Base-by-base conservation (phyloP, 2,113 vertebrate genomes). In the Psittacus erithacus region DNA sequence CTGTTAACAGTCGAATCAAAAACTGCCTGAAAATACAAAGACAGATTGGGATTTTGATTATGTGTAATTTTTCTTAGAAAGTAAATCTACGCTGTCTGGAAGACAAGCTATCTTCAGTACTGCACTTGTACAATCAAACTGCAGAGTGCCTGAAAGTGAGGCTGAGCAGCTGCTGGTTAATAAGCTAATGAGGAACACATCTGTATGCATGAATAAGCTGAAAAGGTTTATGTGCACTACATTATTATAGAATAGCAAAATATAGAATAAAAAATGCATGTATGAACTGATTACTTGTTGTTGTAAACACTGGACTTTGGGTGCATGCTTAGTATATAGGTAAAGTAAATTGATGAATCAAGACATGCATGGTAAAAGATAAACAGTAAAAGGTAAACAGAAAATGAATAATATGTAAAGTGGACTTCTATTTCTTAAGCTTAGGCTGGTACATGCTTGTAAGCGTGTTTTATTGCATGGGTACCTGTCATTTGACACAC, bases 191-290 rank as follows among this genome's bases (percentile, higher is more conserved):
- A 63, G 16, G 31, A 57, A 11, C 19, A 59, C 11, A 65, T 16
- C 18, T 3, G 0, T 71, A 27, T 3, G 39, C 22, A 69, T 0
- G 2, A 71, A 52, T 46, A 71, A 59, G 9, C 13, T 39, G 25
- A 50, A 57, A 86, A 47, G 2, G 0, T 59, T 82, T 77, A 8
- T 24, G 29, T 38, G 9, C 8, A 59, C 17, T 52, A 23, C 8
- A 35, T 38, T 35, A 27, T 31, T 59, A 41, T 4, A 65, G 3
- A 47, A 23, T 18, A 52, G 4, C 6, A 39, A 60, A 57, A 57
- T 35, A 3, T 29, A 52, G 19, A 35, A 12, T 39, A 44, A 52
- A 59, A 68, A 55, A 57, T 19, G 2, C 2, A 23, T 23, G 5
- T 41, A 28, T 62, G 12, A 60, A 43, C 20, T 17, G 52, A 53